Base-by-base conservation (phyloP, 2,113 vertebrate species). In the Probosciger aterrimus region DNA sequence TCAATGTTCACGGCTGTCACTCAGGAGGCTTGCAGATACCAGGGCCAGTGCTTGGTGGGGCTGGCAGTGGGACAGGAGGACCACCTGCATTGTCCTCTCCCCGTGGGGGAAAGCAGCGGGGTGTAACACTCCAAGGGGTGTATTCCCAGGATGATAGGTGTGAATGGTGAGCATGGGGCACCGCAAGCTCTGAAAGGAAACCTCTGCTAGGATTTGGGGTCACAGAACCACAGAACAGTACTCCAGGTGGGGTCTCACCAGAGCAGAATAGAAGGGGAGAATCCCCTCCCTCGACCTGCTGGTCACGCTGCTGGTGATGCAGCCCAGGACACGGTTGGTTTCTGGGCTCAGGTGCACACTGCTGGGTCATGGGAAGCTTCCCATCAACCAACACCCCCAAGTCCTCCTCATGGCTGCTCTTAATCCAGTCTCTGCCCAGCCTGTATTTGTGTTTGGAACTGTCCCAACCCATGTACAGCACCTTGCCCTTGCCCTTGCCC, bases 21-120 rank as follows among this genome's bases (percentile, higher is more conserved):
- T 37, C 4, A 2, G 27, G 47, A 17, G 47, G 68, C 55, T 5
- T 6, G 2, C 55, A 62, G 81, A 14, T 28, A 31, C 44, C 53
- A 5, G 11, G 30, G 35, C 35, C 4, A 3, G 33, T 57, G 64
- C 27, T 33, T 25, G 1, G 4, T 18, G 50, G 50, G 50, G 50
- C 8, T 15, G 82, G 50, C 28, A 9, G 33, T 17, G 13, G 60
- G 76, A 12, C 3, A 33, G 33, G 16, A 47, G 57, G 20, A 25
- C 8, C 57, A 24, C 31, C 17, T 5, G 5, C 0, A 2, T 23
- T 4, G 5, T 39, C 28, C 8, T 11, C 24, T 41, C 24, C 10
- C 15, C 39, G 3, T 2, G 33, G 57, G n/a, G 44, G 24, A 28
- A 23, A 20, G 52, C 6, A 22, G 4, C 30, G 47, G 17, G 17